Evolutionary conservation across 1,140 invertebrate genomes (phyloP), one percentile per base, ranked within the genome.

Genomic region (Glossosoma conforme): DNA sequence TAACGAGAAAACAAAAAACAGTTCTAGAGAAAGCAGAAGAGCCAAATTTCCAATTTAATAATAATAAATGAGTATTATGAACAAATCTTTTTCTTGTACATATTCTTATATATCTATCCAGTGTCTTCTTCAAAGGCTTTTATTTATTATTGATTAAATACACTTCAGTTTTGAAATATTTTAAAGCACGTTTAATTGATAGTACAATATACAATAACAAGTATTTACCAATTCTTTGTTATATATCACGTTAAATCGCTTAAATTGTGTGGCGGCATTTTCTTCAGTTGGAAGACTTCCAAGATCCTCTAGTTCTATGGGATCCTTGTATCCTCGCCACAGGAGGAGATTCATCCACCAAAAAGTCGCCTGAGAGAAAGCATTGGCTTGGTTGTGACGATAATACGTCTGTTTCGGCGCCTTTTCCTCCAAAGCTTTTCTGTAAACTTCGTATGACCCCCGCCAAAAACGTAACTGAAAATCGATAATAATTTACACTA

Each of bases 291-390:
- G 86, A 51, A 89, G 69, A 28, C 78, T 67, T 3, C 86, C 87
- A 4, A 91, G 72, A 67, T 89, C 80, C 45, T 83, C 75, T 25
- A 80, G 64, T 58, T 87, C 81, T 11, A 89, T 63, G 1, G 85
- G 80, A 15, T 70, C 69, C 35, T 73, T 72, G 62, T 83, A 88
- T 18, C 87, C 86, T 51, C 77, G 67, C 49, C 75, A 71, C 2
- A 92, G 62, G 2, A 91, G 64, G 3, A 78, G 69, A 33, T 79
- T 83, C 17, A 91, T 65, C 88, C 88, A 92, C 66, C 80, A 87
- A 64, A 88, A 92, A 11, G 83, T 83, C 28, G 83, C 74, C 67
- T 82, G 84, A 0, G 85, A 87, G 51, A 82, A 79, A 44, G 86
- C 79, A 60, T 80, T 80, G 3, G 78, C 77, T 44, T 75, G 67